Evolutionary conservation across 2,113 vertebrate species (phyloP).

Genomic region (Actenoides hombroni): DNA sequence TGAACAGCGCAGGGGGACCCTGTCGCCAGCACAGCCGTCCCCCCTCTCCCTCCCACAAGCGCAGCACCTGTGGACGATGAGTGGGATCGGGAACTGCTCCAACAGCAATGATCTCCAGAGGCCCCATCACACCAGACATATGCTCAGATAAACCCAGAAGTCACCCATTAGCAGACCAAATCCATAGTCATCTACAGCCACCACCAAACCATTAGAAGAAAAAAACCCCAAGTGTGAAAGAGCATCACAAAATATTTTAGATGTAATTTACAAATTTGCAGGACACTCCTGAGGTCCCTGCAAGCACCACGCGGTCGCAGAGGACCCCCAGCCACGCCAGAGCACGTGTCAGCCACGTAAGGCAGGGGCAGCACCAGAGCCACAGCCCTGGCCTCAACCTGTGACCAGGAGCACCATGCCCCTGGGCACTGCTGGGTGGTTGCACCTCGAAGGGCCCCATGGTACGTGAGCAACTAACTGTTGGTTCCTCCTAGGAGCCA

Average conservation of each 20-base stretch:
- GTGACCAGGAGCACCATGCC: neutral
- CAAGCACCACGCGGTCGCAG: accelerated
- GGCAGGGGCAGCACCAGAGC: neutral
- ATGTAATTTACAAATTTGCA: neutral
- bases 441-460: neutral
- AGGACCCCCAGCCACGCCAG: accelerated
- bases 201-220: neutral
- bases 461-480: neutral
- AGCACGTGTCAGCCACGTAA: accelerated
- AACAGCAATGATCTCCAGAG: neutral
- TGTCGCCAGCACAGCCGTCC: accelerated
- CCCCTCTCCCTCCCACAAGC: neutral
- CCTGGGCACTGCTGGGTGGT: neutral
- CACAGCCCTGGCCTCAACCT: neutral
- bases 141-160: neutral
- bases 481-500: neutral
- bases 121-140: neutral
- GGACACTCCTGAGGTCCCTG: neutral
- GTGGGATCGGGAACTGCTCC: neutral
- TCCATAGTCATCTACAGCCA: neutral
- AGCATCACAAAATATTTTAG: neutral
- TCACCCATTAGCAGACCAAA: neutral
- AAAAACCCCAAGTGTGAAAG: neutral
- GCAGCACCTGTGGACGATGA: neutral
- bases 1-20: neutral